phyloP scores from a whole-genome alignment of 2,113 vertebrate genomes.

The Tiliqua scincoides region DNA sequence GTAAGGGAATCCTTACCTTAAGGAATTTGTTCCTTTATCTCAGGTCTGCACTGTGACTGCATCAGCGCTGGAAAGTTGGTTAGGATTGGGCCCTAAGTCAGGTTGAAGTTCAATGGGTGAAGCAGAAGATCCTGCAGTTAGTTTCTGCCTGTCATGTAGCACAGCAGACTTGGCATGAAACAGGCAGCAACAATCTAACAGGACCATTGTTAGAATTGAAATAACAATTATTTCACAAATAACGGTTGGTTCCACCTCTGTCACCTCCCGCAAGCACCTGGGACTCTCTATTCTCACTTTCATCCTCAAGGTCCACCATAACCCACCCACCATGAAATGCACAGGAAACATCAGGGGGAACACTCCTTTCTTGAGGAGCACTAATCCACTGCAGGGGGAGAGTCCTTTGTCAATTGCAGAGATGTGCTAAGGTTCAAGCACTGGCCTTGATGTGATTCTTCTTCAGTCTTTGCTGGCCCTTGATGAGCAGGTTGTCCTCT shows the following conservation, averaged over 20 bases:
- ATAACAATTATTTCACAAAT: not conserved
- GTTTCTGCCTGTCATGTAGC: not conserved
- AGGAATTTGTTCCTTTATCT: too few species aligned
- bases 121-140: not conserved
- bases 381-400: not conserved
- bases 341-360: not conserved
- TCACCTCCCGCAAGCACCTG: not conserved
- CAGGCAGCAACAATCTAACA: not conserved
- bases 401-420: not conserved
- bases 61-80: too few species aligned
- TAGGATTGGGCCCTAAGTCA: too few species aligned
- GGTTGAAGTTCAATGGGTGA: not conserved
- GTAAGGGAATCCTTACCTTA: too few species aligned
- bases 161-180: not conserved
- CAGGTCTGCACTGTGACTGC: too few species aligned
- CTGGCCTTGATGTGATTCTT: not conserved
- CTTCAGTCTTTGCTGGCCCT: too few species aligned
- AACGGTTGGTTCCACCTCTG: not conserved
- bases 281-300: constrained; percentile 29
- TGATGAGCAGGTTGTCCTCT: too few species aligned
- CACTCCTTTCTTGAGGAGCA: not conserved
- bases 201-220: not conserved
- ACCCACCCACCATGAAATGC: not conserved
- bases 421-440: not conserved
- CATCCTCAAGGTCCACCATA: constrained; percentile 9